Conservation (phyloP, 2,113 vertebrate species). For the Sterrhoptilus dennistouni region DNA sequence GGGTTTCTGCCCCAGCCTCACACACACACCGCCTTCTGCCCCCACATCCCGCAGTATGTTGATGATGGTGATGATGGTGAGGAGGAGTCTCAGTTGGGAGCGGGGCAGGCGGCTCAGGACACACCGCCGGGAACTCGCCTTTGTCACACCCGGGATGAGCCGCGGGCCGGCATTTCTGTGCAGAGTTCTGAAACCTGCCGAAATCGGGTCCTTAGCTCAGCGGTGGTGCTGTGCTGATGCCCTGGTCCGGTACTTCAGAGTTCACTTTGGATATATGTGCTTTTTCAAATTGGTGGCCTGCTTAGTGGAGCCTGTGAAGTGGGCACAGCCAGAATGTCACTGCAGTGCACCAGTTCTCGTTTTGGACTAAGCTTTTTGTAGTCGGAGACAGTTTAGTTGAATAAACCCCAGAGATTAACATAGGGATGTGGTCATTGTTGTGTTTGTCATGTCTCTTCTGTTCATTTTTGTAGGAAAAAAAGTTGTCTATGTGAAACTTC, state of each 20-base stretch:
- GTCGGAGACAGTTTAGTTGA: neutral
- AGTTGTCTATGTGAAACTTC: neutral
- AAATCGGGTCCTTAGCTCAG: neutral
- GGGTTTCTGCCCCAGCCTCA: neutral
- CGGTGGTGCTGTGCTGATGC: neutral
- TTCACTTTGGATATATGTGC: neutral
- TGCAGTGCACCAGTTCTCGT: neutral
- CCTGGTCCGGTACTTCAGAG: neutral
- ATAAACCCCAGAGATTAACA: neutral
- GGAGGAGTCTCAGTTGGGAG: neutral
- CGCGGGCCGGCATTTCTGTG: neutral
- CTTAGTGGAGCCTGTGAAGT: neutral
- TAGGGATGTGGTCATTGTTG: fast-evolving
- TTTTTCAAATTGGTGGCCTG: neutral
- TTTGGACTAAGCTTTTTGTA: neutral
- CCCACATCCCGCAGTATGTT: fast-evolving
- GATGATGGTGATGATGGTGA: neutral
- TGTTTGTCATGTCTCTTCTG: neutral
- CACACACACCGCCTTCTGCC: neutral
- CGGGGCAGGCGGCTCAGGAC: neutral
- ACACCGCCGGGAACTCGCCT: fast-evolving
- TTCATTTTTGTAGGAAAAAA: neutral
- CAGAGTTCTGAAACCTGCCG: neutral
- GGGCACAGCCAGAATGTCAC: neutral
- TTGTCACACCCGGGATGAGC: neutral